Base-by-base conservation (phyloP, 2,797 vertebrate species). In the Diceros bicornis region DNA sequence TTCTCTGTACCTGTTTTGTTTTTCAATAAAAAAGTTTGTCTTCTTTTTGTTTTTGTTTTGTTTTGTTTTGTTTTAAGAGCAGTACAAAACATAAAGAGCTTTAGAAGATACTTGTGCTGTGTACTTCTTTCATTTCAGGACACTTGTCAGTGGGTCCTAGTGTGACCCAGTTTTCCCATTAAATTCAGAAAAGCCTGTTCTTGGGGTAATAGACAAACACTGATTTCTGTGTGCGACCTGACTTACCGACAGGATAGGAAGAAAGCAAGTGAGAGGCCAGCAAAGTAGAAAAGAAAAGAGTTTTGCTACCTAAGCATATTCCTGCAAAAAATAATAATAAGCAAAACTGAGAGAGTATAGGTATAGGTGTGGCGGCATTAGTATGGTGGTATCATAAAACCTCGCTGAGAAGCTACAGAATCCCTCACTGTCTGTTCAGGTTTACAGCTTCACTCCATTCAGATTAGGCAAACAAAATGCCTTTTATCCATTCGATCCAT, bases 161-260 rank as follows among this genome's bases (percentile, higher is more conserved):
- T 50, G 13, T 83, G 69, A 72, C 57, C 68, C 62, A n/a, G 25
- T 82, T 94, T 93, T 57, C 27, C 78, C 11, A 59, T 61, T 85
- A 91, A 87, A 86, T 81, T 96, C 25, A 93, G 66, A 44, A 86
- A 92, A 87, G 25, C 27, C 21, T 86, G 9, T 97, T 95, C 37
- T 83, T 91, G 32, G 57, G 16, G 62, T 92, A 55, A 79, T 7
- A 90, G 72, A 52, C 59, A 90, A 87, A 84, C 34, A 47, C 9
- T 82, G 29, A 91, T 89, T 91, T 95, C 74, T 85, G 47, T 68
- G 34, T 94, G 82, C 41, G 72, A 11, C 12, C 55, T 83, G 55
- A n/a, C 16, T 61, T 85, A 92, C 86, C 50, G 29, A 61, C 13
- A 62, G 20, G 32, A 11, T 74, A 77, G n/a, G 47, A 68, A 94